Conservation (phyloP, 2,797 vertebrate species). For the Heliangelus exortis region DNA sequence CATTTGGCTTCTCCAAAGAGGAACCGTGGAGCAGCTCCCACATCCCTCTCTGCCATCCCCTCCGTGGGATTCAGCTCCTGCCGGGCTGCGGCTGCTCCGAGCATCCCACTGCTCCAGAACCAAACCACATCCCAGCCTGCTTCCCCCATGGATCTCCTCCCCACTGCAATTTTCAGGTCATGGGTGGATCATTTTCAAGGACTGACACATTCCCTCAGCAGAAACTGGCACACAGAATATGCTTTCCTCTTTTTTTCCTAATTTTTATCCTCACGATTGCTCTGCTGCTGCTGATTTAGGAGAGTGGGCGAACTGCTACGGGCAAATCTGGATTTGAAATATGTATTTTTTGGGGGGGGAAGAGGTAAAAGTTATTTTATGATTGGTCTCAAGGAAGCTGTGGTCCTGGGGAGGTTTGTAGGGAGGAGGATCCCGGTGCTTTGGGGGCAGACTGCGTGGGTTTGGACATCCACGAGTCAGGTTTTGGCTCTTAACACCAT, state of each 20-base stretch:
- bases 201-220: rapidly evolving
- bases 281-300: background rate
- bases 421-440: rapidly evolving
- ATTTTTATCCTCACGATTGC: background rate
- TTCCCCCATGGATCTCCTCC: background rate
- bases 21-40: rapidly evolving
- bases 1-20: background rate
- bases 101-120: background rate
- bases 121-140: background rate
- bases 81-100: background rate
- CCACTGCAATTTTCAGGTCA: background rate
- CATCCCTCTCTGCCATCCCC: background rate
- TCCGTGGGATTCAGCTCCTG: background rate
- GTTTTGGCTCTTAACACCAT: background rate
- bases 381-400: background rate
- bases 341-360: rapidly evolving
- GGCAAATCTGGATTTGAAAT: background rate
- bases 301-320: rapidly evolving
- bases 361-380: background rate
- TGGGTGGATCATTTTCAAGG: background rate
- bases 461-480: rapidly evolving
- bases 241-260: background rate
- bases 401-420: too few species aligned
- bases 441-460: rapidly evolving
- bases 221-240: background rate